Evolutionary conservation across 2,797 vertebrate species (phyloP), one percentile per base, ranked within the genome.

Genomic region (Anguilla pacifica): DNA sequence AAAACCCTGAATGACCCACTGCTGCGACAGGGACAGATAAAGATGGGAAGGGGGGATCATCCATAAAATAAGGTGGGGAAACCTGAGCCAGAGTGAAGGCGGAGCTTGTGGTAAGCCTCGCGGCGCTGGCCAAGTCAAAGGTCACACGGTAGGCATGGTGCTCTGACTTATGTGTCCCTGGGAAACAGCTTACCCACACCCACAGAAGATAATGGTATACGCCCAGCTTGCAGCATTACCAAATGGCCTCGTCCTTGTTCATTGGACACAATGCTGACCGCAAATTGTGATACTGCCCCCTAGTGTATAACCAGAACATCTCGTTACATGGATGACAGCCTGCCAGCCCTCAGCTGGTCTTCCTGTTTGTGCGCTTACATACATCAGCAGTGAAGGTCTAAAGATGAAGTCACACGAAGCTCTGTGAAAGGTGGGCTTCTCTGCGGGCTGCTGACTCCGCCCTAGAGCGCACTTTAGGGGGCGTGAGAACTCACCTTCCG

Each of bases 401-500:
- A 57, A 35, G 13, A n/a, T 19, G 51, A 57, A 84, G 31, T 57
- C 53, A n/a, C n/a, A 59, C 11, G 2, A 28, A 43, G 35, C 59
- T 22, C 0, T 59, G 25, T 28, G 10, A 39, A 22, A 53, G 6
- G 10, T 19, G 15, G 43, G 19, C 7, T 22, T 84, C 51, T 83
- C 46, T 31, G 5, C 49, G n/a, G 0, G 22, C 51, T 25, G 6
- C 83, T 59, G 53, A 39, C 53, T n/a, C 55, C 17, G 17, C 28
- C 28, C 55, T 19, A 1, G 13, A 6, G 5, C 31, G 35, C 35
- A 17, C 13, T 19, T 13, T 43, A 43, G 22, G 31, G 25, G 70
- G 0, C 46, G 46, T 6, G 67, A 31, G 51, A 2, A 46, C 92
- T 94, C 90, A 96, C 95, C 91, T 64, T 84, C 90, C 6, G 11